A percentile compares a stretch with the other conserved stretches of the same genome.
These are phyloP conservation scores for Lagocephalus sceleratus DNA, from an alignment of 2,797 vertebrate genomes.

Conservation along the genomic window DNA sequence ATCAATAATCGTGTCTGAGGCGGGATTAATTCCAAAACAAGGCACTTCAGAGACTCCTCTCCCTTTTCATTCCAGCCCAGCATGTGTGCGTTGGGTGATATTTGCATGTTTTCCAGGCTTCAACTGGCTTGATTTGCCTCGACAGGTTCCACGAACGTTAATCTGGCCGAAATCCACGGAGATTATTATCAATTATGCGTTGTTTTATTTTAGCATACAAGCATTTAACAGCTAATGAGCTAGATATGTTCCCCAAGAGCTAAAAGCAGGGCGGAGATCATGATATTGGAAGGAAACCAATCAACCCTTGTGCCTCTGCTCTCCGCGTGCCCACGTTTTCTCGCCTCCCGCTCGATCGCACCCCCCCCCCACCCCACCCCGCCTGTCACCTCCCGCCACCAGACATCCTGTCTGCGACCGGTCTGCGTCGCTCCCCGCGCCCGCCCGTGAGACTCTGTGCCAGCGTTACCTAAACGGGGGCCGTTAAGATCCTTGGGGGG, in stretches of 20 bases:
- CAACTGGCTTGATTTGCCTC: conserved; percentile 39
- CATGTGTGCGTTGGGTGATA: conserved; percentile 1
- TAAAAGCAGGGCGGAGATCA: conserved; percentile 1
- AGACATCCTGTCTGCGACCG: conserved; percentile 65
- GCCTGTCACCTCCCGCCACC: conserved; percentile 66
- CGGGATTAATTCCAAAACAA: conserved; percentile 4
- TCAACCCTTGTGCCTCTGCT: conserved; percentile 13
- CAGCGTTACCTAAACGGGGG: conserved; percentile 30
- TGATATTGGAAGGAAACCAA: conserved; percentile 20
- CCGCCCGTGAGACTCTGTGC: conserved; percentile 46
- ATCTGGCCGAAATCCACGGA: no score
- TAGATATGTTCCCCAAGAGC: neutral
- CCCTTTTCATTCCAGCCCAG: conserved; percentile 10
- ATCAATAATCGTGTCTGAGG: neutral
- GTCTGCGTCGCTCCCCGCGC: conserved; percentile 55
- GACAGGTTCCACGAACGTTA: neutral
- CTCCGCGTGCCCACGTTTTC: conserved; percentile 52
- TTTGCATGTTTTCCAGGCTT: conserved; percentile 33
- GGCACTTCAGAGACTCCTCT: conserved; percentile 20
- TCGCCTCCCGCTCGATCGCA: conserved; percentile 62
- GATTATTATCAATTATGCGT: no score
- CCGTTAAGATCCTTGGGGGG: conserved; percentile 45
- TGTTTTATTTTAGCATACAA: neutral
- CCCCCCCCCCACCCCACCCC: conserved; percentile 57
- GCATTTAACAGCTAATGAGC: neutral